Conservation (phyloP, 2,113 vertebrate species). For the Notothenia coriiceps region DNA sequence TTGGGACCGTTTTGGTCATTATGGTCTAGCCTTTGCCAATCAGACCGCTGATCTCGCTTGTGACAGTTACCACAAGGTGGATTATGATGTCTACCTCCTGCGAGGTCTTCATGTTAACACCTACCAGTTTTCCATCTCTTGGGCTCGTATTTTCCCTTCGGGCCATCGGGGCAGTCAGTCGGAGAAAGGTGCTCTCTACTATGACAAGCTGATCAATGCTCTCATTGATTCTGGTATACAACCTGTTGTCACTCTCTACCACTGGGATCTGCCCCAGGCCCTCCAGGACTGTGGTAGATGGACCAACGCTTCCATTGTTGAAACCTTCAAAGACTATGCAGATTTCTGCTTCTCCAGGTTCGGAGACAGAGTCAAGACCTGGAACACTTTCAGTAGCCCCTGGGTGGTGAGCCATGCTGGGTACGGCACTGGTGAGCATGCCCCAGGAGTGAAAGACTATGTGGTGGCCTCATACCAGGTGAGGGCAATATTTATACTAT, state of each 20-base stretch:
- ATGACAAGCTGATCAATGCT: constrained; percentile 87
- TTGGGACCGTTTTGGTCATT: constrained; percentile 89
- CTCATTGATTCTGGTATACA: constrained; percentile 85
- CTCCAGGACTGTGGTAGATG: constrained; percentile 91
- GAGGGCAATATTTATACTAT: not conserved
- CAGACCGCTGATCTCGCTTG: constrained; percentile 89
- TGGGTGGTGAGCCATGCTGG: constrained; percentile 94
- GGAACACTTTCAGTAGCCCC: constrained; percentile 95
- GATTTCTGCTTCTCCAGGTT: constrained; percentile 93
- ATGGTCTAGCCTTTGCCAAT: constrained; percentile 70
- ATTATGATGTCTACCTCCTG: constrained; percentile 89
- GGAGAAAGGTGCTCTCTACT: constrained; percentile 87
- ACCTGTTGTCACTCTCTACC: constrained; percentile 91
- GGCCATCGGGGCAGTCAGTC: constrained; percentile 78
- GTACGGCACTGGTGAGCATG: constrained; percentile 92
- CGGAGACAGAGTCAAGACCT: constrained; percentile 91
- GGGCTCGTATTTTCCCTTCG: constrained; percentile 91
- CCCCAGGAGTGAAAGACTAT: constrained; percentile 89
- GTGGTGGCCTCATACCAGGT: constrained; percentile 90
- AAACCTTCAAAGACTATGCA: constrained; percentile 89
- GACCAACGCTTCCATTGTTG: constrained; percentile 87
- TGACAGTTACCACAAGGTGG: constrained; percentile 93
- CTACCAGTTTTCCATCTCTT: constrained; percentile 96
- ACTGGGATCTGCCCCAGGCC: constrained; percentile 94
- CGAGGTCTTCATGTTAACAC: constrained; percentile 86